Percentiles rank a stretch among this genome's conserved stretches.
Conservation (phyloP, 2,113 vertebrate genomes). For the Tetrao urogallus region DNA sequence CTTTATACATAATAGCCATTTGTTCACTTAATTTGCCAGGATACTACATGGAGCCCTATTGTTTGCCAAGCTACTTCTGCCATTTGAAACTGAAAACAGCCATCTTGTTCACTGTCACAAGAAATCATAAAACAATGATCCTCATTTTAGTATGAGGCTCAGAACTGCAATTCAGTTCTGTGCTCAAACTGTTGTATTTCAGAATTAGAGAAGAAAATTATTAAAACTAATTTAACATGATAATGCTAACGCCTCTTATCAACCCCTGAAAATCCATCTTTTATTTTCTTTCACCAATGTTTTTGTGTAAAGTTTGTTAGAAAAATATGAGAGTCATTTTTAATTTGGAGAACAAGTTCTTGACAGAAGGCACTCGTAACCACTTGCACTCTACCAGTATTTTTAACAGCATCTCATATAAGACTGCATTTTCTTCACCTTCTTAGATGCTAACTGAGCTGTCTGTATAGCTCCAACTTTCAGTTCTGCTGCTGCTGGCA, state of each 20-base stretch:
- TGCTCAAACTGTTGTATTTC: background rate
- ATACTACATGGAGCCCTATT: rapidly evolving
- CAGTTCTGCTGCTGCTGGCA: constrained; percentile 81
- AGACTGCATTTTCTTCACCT: constrained; percentile 74
- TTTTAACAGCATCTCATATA: background rate
- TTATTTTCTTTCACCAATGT: background rate
- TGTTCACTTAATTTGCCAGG: background rate
- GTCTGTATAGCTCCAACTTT: constrained; percentile 85
- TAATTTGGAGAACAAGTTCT: background rate
- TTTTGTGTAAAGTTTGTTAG: background rate
- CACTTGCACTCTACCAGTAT: background rate
- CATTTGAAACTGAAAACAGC: background rate
- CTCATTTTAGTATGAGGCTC: no score
- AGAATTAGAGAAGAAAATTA: background rate
- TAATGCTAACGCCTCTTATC: background rate
- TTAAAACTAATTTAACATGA: background rate
- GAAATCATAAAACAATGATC: background rate
- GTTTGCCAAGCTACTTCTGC: background rate
- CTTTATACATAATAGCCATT: background rate
- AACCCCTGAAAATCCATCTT: background rate
- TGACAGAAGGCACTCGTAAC: background rate
- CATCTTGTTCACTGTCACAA: rapidly evolving
- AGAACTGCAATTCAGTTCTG: background rate
- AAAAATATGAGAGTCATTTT: background rate
- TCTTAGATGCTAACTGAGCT: constrained; percentile 73